These are phyloP conservation scores for Chironomus riparius DNA, from an alignment of 2,888 invertebrate genomes.

Conservation along the genomic window DNA sequence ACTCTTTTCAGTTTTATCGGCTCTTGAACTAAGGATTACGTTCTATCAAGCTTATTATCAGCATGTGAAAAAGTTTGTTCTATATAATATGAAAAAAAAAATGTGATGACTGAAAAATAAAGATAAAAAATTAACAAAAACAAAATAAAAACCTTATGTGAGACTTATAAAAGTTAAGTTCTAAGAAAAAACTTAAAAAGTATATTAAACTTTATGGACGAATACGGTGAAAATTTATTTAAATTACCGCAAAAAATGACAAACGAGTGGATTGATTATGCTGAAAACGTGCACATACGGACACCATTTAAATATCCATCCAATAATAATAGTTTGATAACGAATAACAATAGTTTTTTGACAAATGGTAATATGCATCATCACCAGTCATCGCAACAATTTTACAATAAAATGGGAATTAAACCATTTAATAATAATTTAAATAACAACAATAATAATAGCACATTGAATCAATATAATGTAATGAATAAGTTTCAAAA, in stretches of 20 bases:
- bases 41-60: constrained; percentile 14
- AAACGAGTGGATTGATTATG: constrained; percentile 43
- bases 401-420: constrained; percentile 24
- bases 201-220: constrained; percentile 6
- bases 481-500: constrained; percentile 26
- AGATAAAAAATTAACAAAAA: neutral
- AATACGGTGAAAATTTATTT: constrained; percentile 11
- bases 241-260: constrained; percentile 35
- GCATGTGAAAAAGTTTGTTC: constrained; percentile 3
- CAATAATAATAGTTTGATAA: constrained; percentile 27
- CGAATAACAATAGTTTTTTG: constrained; percentile 30
- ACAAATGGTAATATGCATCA: constrained; percentile 33
- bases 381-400: constrained; percentile 19
- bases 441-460: constrained; percentile 22
- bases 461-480: constrained; percentile 26
- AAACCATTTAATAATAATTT: constrained; percentile 25
- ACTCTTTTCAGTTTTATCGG: constrained; percentile 24
- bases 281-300: constrained; percentile 38
- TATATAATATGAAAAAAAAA: neutral
- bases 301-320: constrained; percentile 33
- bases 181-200: neutral
- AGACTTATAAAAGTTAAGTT: neutral
- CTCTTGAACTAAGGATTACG: constrained; percentile 8
- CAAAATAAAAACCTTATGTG: neutral
- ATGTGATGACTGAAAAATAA: constrained; percentile 5